Percentiles rank a stretch among this genome's conserved stretches.
phyloP scores from a whole-genome alignment of 2,797 vertebrate genomes.

The Sarcophilus harrisii region DNA sequence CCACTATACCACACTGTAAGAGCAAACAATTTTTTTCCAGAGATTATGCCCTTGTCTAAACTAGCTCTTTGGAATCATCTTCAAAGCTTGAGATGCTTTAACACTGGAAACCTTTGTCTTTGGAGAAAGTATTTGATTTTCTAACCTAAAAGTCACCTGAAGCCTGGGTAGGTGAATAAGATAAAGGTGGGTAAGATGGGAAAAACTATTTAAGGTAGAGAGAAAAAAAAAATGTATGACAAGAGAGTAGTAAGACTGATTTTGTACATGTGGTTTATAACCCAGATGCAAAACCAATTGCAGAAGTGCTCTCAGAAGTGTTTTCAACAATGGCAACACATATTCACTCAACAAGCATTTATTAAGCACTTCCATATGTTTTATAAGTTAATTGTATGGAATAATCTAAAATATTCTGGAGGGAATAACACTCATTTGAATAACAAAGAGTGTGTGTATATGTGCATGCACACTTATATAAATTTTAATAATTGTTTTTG shows the following conservation, averaged over 20 bases:
- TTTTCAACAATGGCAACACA: neutral
- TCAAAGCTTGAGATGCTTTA: neutral
- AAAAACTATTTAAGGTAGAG: neutral
- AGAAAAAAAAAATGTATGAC: neutral
- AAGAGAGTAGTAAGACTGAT: neutral
- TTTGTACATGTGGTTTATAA: neutral
- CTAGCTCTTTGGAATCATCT: neutral
- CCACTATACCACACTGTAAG: neutral
- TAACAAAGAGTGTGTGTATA: neutral
- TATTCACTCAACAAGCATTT: neutral
- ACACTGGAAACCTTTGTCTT: neutral
- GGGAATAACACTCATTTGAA: neutral
- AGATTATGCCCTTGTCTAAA: neutral
- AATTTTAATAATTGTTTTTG: neutral
- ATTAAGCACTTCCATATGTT: neutral
- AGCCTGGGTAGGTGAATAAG: neutral
- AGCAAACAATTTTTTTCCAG: neutral
- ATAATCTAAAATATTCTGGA: neutral
- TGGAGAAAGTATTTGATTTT: neutral
- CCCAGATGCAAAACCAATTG: neutral
- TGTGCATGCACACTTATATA: fast-evolving
- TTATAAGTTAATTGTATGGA: neutral
- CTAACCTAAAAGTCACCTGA: neutral
- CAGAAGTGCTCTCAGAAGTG: neutral
- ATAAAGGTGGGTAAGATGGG: neutral